Evolutionary conservation across 2,113 vertebrate species (phyloP), one percentile per base, ranked within the genome.

Genomic region (Hippocampus comes): DNA sequence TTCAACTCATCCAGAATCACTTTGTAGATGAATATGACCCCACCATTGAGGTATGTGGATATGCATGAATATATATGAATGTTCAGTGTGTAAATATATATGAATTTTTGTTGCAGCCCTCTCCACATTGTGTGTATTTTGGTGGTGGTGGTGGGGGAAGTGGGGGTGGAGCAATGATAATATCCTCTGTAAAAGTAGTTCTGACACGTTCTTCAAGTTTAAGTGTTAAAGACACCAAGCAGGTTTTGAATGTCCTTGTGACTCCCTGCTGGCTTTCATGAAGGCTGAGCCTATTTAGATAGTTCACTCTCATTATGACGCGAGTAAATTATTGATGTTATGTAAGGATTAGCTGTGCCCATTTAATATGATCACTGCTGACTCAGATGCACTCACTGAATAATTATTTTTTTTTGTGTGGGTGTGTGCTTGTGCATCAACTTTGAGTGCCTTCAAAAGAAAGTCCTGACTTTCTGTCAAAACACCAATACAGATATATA

Each of bases 11-110:
- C 87, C 92, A 93, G 88, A 93, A 93, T 83, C 92, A 93, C 70
- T 93, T 93, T 76, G 92, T 93, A 79, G 92, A 93, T 80, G 92
- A 93, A 89, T 93, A 93, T 63, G 92, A 93, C 77, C 92, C 92
- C 7, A 93, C 92, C n/a, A 93, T 93, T 68, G 92, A 93, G 92
- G 92, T 92, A 92, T 38, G 4, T 72, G 0, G 43, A 38, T 34
- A 21, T 68, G 7, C 0, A 5, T 48, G 23, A 2, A 15, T 77
- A n/a, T 20, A 42, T 42, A 15, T 63, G 21, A 60, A 30, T 75
- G 7, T 49, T 53, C 30, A 18, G 17, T 46, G 9, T 63, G 4
- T 64, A 14, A 46, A 46, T 43, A 57, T 55, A 42, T 69, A 3
- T 42, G 6, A 1, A 14, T 60, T 59, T 42, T 2, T 60, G 34